Evolutionary conservation across 2,113 vertebrate genomes (phyloP), one percentile per base, ranked within the genome.

Genomic region (Protomyctophum bolini): DNA sequence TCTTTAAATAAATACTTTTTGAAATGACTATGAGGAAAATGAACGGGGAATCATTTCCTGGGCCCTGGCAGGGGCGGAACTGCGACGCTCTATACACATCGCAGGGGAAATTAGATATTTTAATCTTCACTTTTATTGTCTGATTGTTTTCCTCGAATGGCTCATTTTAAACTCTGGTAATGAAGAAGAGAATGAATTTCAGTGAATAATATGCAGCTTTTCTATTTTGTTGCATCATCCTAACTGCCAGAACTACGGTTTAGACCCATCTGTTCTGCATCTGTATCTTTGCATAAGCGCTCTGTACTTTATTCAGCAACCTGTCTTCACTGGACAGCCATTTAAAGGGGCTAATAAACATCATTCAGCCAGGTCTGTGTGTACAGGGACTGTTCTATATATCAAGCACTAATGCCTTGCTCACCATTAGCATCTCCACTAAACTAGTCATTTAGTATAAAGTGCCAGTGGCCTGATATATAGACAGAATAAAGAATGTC

Each of bases 171-270:
- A 86, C 85, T 81, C 70, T 59, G 62, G 75, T 80, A 71, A 88
- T 46, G 71, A 41, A 41, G 33, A 41, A 41, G 33, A 41, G 5
- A 41, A 2, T 41, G n/a, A n/a, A 1, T 41, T 41, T 76, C 77
- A 28, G 75, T 67, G 72, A 79, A 63, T 85, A 89, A 91, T 90
- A 84, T 89, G 63, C 63, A 77, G 73, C 80, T 82, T 86, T 41
- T 88, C 71, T 82, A 58, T 89, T 21, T 88, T 87, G 79, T 83
- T 83, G 78, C 76, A 82, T 85, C 82, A 73, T 82, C 78, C 75
- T 80, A 68, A 83, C 75, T 76, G 74, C 80, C 83, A 87, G 75
- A 87, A 75, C 73, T 72, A 52, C 62, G 66, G 29, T 10, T 66
- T 79, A 83, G 73, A 84, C 86, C 59, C 75, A 76, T 70, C 47